Evolutionary conservation across 2,797 vertebrate species (phyloP).

Genomic region (Squalus acanthias): DNA sequence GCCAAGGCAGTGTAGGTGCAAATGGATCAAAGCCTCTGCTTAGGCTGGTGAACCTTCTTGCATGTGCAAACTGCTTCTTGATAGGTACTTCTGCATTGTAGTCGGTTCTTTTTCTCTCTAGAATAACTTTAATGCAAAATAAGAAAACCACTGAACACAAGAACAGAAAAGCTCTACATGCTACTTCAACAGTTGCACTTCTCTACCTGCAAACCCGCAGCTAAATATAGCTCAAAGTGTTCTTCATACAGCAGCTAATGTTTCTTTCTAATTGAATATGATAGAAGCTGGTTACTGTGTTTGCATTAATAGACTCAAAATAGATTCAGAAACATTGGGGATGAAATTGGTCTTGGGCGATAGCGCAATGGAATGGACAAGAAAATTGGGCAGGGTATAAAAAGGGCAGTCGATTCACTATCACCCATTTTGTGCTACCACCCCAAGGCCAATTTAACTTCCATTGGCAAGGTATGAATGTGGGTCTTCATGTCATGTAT

Average conservation of each 20-base stretch:
- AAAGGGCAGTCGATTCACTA: not conserved
- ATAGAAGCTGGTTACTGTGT: too few species aligned
- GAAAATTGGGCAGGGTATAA: not conserved
- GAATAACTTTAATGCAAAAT: not conserved
- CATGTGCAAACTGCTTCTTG: slow-evolving; percentile 34
- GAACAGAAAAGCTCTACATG: slow-evolving; percentile 25
- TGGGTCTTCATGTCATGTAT: not conserved
- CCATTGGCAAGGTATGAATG: not conserved
- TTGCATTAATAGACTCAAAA: not conserved
- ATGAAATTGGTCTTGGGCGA: not conserved
- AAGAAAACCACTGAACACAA: slow-evolving; percentile 37
- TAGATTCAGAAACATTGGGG: not conserved
- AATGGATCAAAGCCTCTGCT: slow-evolving; percentile 39
- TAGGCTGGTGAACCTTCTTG: not conserved
- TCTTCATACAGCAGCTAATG: not conserved
- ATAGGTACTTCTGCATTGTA: not conserved
- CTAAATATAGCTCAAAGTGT: not conserved
- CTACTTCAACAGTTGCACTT: slow-evolving; percentile 28
- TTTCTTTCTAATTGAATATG: not conserved
- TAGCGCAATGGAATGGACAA: not conserved
- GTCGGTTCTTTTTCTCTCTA: slow-evolving; percentile 40
- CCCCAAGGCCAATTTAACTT: not conserved
- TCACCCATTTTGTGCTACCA: not conserved
- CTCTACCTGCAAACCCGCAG: not conserved
- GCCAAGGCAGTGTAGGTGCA: slow-evolving; percentile 34